These are phyloP conservation scores for Diuraphis noxia DNA, from an alignment of 1,140 invertebrate genomes.

Conservation along the genomic window DNA sequence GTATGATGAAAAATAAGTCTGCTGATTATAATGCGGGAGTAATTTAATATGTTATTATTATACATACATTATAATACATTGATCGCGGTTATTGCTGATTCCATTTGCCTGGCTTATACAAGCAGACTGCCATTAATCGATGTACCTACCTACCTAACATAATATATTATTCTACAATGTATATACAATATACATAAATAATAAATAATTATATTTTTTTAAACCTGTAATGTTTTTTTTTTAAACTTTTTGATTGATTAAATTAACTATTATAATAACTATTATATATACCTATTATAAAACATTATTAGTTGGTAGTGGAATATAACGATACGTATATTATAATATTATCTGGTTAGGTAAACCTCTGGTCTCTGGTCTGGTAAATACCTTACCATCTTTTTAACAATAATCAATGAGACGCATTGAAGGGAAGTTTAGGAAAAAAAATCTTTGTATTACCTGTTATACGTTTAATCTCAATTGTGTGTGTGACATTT, in stretches of 20 bases:
- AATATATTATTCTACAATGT: too few species aligned
- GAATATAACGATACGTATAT: background rate
- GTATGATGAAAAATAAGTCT: background rate
- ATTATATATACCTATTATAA: background rate
- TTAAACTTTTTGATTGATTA: background rate
- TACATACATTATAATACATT: background rate
- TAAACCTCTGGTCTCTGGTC: too few species aligned
- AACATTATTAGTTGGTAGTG: background rate
- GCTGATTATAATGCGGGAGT: background rate
- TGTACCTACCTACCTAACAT: background rate
- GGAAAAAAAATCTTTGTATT: background rate
- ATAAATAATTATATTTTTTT: background rate
- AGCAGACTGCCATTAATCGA: background rate
- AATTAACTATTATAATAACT: background rate
- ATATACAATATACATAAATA: background rate
- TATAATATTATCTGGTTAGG: too few species aligned
- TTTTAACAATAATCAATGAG: background rate
- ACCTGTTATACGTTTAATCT: background rate
- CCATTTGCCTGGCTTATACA: background rate
- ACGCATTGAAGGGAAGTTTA: background rate
- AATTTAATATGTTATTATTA: background rate
- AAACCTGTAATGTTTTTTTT: background rate
- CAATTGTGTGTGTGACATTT: background rate
- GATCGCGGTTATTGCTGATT: slow-evolving; percentile 3
- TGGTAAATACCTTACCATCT: background rate